Conservation (phyloP, 2,797 vertebrate genomes). For the Dendrocincla tyrannina region DNA sequence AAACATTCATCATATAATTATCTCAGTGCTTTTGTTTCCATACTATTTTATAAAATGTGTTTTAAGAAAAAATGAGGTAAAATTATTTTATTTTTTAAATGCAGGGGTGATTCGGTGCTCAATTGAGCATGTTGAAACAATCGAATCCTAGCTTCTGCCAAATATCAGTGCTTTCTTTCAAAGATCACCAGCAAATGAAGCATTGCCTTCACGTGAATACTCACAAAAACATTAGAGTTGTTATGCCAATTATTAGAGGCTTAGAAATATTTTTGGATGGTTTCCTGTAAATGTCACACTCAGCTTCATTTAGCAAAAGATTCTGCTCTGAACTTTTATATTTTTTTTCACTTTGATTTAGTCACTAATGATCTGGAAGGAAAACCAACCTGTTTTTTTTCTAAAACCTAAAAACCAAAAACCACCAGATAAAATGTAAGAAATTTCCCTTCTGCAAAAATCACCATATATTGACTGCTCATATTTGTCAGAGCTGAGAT, state of each 20-base stretch:
- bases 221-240: background rate
- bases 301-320: background rate
- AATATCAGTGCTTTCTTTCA: constrained; percentile 15
- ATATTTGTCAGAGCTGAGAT: background rate
- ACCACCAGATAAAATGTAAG: background rate
- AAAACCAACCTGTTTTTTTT: rapidly evolving
- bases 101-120: background rate
- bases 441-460: background rate
- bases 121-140: constrained; percentile 7
- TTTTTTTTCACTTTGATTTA: background rate
- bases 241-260: constrained; percentile 33
- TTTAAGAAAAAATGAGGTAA: constrained; percentile 11
- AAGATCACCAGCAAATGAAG: constrained; percentile 26
- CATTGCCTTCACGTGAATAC: background rate
- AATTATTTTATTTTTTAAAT: background rate
- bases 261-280: background rate
- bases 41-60: constrained; percentile 12
- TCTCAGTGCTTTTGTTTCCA: constrained; percentile 17
- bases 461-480: background rate
- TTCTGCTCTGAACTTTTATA: background rate
- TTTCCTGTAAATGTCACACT: background rate
- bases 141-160: background rate
- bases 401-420: background rate
- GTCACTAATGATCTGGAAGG: background rate
- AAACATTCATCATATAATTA: constrained; percentile 51